Evolutionary conservation across 2,888 invertebrate species (phyloP), one percentile per base, ranked within the genome.

Genomic region (Mimumesa dahlbomi): DNA sequence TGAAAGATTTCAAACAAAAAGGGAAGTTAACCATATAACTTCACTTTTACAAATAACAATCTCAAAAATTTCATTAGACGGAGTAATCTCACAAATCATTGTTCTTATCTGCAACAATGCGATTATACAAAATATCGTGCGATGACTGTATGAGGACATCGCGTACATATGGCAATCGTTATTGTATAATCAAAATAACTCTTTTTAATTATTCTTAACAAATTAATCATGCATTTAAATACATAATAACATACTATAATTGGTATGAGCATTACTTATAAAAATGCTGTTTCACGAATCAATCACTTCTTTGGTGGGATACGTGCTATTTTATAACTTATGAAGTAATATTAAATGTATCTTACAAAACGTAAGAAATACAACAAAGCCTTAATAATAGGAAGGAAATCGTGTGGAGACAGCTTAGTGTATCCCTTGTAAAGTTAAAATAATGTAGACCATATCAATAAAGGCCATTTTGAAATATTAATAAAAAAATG

Each of bases 21-120:
- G 43, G 31, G 50, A 63, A 70, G 62, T 73, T 54, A 61, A 52
- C 46, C 64, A 54, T 63, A 70, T 38, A 75, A 79, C 49, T 73
- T 62, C 49, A 40, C 25, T 48, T 58, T 50, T 21, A 59, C 34
- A 68, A 64, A 63, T 66, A 70, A 72, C 67, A 76, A 73, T 62
- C 40, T 58, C 36, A 57, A 63, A 57, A 81, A 46, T 58, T 31
- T 80, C 65, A 64, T 56, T 42, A 52, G 21, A 65, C 36, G 13
- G 34, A 57, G 7, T 54, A 63, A 65, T 70, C 68, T 52, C 38
- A 64, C 25, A 72, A 77, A 73, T 61, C 13, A 63, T 66, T 66
- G 34, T 42, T 25, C 13, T 29, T 29, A 40, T 65, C 53, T 67
- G 45, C 25, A 59, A 63, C 43, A 46, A 46, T 13, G 21, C 22